Evolutionary conservation across 1,140 invertebrate species (phyloP).

Genomic region (Sitophilus oryzae): DNA sequence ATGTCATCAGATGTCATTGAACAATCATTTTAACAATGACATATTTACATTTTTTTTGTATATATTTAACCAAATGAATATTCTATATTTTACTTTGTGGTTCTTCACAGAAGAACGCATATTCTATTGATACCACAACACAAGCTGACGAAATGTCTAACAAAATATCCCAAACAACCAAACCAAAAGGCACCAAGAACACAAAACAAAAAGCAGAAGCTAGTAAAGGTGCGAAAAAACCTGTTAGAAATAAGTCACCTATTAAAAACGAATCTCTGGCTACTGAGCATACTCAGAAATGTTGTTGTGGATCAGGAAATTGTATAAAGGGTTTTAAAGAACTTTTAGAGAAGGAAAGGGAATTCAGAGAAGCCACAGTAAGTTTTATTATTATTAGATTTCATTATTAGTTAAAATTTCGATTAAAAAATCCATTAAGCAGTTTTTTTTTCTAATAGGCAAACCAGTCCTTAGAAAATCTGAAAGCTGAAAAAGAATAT

Average conservation of each 20-base stretch:
- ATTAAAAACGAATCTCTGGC: conserved; percentile 6
- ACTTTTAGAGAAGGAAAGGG: conserved; percentile 34
- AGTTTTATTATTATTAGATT: conserved; percentile 9
- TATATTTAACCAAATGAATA: no score
- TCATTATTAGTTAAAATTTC: neutral
- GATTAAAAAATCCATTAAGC: conserved; percentile 1
- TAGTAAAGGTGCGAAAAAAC: conserved; percentile 22
- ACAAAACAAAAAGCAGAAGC: conserved; percentile 14
- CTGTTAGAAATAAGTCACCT: conserved; percentile 2
- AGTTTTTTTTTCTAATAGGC: conserved; percentile 18
- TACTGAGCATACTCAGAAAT: conserved; percentile 8
- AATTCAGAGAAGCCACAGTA: conserved; percentile 30
- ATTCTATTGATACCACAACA: neutral
- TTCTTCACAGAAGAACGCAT: no score
- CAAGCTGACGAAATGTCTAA: neutral
- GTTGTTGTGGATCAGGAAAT: conserved; percentile 26
- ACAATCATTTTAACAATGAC: no score
- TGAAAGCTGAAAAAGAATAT: conserved; percentile 47
- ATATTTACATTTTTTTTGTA: no score
- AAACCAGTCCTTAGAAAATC: conserved; percentile 25
- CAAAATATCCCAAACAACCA: neutral
- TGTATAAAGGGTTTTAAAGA: conserved; percentile 33
- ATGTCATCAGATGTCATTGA: no score
- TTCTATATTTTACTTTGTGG: no score
- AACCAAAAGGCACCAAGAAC: neutral